A percentile compares a stretch with the other conserved stretches of the same genome.
These are phyloP conservation scores for Acanthoscelides obtectus DNA, from an alignment of 2,888 invertebrate genomes.

Conservation along the genomic window DNA sequence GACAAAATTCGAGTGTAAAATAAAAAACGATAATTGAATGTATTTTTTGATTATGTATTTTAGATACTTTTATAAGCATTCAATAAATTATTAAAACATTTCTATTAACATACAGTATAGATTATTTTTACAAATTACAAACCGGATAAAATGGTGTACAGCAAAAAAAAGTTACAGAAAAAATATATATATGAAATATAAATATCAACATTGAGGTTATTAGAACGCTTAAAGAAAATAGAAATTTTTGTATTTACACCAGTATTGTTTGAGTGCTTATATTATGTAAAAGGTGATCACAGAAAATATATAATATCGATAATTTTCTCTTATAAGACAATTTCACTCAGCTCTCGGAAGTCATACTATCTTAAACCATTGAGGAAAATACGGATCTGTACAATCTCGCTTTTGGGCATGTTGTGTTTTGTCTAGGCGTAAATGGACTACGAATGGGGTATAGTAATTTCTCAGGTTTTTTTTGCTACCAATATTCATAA, in stretches of 20 bases:
- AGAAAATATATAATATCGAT: slow-evolving; percentile 23
- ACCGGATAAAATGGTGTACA: slow-evolving; percentile 27
- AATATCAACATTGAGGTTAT: slow-evolving; percentile 35
- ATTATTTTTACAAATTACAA: slow-evolving; percentile 29
- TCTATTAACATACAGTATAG: slow-evolving; percentile 33
- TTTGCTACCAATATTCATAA: no score
- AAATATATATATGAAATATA: slow-evolving; percentile 20
- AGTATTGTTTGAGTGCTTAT: slow-evolving; percentile 29
- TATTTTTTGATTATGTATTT: slow-evolving; percentile 1
- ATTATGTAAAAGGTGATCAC: slow-evolving; percentile 38
- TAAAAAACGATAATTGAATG: background rate
- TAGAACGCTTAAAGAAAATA: slow-evolving; percentile 32
- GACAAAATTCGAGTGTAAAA: background rate
- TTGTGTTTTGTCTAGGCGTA: no score
- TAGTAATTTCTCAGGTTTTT: no score
- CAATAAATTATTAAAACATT: slow-evolving; percentile 40
- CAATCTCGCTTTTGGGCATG: no score
- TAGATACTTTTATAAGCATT: slow-evolving; percentile 16
- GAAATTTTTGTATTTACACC: slow-evolving; percentile 20
- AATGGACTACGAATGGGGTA: no score
- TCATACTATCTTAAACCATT: no score
- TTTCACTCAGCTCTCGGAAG: background rate
- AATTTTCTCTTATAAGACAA: background rate
- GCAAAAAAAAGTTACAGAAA: slow-evolving; percentile 26
- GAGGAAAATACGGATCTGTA: no score